Percentiles rank a stretch among this genome's conserved stretches.
Evolutionary conservation across 2,797 vertebrate genomes (phyloP).

Genomic region (Poecilia wingei): DNA sequence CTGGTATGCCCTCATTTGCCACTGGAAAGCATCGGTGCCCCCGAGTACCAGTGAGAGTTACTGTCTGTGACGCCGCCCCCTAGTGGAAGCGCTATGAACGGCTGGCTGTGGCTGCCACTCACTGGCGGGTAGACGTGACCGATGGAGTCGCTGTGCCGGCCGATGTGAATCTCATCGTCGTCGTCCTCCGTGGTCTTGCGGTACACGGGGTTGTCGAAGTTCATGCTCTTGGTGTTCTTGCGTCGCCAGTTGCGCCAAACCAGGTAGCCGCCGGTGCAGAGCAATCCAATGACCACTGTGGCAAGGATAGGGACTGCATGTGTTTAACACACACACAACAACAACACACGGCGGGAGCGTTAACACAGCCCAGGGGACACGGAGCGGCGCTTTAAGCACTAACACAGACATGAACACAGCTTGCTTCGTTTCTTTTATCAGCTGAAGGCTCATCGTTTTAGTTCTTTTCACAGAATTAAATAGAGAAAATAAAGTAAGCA

Average conservation of each 20-base stretch:
- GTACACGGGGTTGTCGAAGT: slow-evolving; percentile 98
- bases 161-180: slow-evolving; percentile 97
- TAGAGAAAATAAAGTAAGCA: not conserved
- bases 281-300: slow-evolving; percentile 90
- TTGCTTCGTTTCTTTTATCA: slow-evolving; percentile 15
- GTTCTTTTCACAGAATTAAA: not conserved
- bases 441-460: slow-evolving; percentile 57
- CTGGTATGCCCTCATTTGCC: slow-evolving; percentile 73
- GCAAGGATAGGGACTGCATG: slow-evolving; percentile 88
- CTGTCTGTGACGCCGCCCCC: slow-evolving; percentile 81
- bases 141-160: slow-evolving; percentile 89
- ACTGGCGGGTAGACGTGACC: slow-evolving; percentile 98
- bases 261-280: slow-evolving; percentile 94
- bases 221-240: slow-evolving; percentile 99
- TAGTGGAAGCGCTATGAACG: slow-evolving; percentile 83
- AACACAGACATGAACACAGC: slow-evolving; percentile 38
- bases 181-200: slow-evolving; percentile 95
- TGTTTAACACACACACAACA: slow-evolving; percentile 85
- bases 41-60: slow-evolving; percentile 85
- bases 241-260: slow-evolving; percentile 99
- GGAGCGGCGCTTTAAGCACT: slow-evolving; percentile 77
- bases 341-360: slow-evolving; percentile 83
- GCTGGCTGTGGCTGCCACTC: slow-evolving; percentile 86
- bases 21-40: slow-evolving; percentile 80
- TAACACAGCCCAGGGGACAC: slow-evolving; percentile 85